Evolutionary conservation across 2,888 invertebrate genomes (phyloP), one percentile per base, ranked within the genome.

Genomic region (Monopis laevigella): DNA sequence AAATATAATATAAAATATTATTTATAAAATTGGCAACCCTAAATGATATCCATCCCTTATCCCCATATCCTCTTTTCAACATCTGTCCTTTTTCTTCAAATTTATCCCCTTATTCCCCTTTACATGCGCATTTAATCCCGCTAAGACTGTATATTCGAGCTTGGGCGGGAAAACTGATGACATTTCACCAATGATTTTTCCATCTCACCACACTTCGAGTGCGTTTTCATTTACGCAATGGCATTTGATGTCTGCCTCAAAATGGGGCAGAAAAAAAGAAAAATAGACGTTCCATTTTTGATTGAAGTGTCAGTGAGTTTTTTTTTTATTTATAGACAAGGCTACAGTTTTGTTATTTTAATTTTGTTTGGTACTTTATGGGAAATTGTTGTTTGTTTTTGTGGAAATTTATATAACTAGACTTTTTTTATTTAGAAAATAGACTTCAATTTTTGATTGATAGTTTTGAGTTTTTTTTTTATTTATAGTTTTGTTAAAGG

Each of bases 141-240:
- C 40, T 29, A 40, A 40, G 40, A 29, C 26, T 27, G 13, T 13
- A 2, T 24, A 12, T 19, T 2, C 13, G 11, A 11, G 10, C 12
- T 27, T 27, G n/a, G 21, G 36, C 21, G 21, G 36, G 21, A 34
- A 36, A 36, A 32, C 19, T 21, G 36, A 36, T 36, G 36, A 36
- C 36, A 21, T 36, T 21, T 16, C 12, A 40, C 29, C 19, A 42
- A 49, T 48, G 49, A 49, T 75, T 75, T 52, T 78, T 77, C 77
- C 78, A 51, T 68, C 58, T 51, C 77, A 70, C 71, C 65, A 68
- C 70, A 66, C 70, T 60, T 65, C 69, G 72, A 66, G 64, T 73
- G 75, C 64, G 68, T 73, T 75, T 65, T 74, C 75, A 74, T 74
- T 74, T 73, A 59, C 66, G 74, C 77, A 78, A 78, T 78, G 77